phyloP scores from a whole-genome alignment of 2,888 invertebrate species.

The Cryptosula pallasiana region DNA sequence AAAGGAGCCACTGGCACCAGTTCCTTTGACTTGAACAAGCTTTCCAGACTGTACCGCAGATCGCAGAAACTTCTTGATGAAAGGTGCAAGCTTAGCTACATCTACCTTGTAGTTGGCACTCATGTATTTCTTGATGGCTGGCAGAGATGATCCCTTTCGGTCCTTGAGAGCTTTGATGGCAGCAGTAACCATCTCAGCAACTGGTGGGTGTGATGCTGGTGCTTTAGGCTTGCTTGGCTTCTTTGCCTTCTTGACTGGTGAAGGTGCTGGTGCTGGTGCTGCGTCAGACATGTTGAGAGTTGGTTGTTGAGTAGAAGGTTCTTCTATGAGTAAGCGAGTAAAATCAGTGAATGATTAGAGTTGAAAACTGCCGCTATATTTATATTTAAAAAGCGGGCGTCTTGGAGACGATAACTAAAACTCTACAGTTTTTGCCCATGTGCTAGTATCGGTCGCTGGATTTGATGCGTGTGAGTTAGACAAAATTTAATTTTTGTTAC shows the following conservation, averaged over 20 bases:
- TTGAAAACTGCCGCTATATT: not conserved
- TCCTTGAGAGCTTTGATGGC: slow-evolving; percentile 52
- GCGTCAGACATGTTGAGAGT: slow-evolving; percentile 19
- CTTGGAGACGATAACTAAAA: not conserved
- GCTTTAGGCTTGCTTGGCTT: slow-evolving; percentile 29
- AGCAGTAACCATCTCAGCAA: slow-evolving; percentile 59
- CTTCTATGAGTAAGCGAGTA: not conserved
- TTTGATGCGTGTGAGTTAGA: not conserved
- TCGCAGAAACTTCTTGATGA: slow-evolving; percentile 62
- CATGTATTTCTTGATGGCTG: slow-evolving; percentile 64
- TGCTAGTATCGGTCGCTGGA: not conserved
- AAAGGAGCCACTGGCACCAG: slow-evolving; percentile 40
- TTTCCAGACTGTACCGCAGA: slow-evolving; percentile 56
- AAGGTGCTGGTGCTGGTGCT: slow-evolving; percentile 11
- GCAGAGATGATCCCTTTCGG: slow-evolving; percentile 60
- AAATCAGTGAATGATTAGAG: not conserved
- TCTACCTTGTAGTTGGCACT: slow-evolving; percentile 61
- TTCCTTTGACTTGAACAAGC: slow-evolving; percentile 41
- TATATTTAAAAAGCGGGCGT: slow-evolving; percentile 9
- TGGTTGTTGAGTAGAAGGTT: not conserved
- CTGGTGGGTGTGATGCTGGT: slow-evolving; percentile 55
- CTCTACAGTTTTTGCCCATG: not conserved
- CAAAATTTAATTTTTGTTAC: not conserved
- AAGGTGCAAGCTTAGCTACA: slow-evolving; percentile 59
- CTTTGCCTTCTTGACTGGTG: slow-evolving; percentile 22